phyloP scores from a whole-genome alignment of 2,888 invertebrate species.

The Melolontha melolontha region DNA sequence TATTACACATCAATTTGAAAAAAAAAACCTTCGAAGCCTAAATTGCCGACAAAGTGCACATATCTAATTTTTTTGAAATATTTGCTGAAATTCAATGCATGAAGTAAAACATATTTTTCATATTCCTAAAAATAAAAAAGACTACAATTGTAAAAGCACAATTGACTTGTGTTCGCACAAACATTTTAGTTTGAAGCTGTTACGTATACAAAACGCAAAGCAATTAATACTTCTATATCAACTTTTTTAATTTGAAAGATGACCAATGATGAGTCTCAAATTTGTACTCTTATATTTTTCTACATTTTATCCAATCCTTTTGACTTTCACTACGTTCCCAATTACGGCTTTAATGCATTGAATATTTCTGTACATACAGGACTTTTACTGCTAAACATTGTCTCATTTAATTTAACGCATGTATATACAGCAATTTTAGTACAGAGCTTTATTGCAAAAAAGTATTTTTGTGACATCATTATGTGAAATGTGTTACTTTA shows the following conservation, averaged over 20 bases:
- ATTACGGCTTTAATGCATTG: conserved; percentile 22
- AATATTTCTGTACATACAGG: conserved; percentile 15
- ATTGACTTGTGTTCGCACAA: too few species aligned
- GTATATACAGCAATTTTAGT: conserved; percentile 8
- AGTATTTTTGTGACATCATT: not conserved
- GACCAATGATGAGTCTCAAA: conserved; percentile 34
- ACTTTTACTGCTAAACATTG: not conserved
- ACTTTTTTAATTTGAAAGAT: not conserved
- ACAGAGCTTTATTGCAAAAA: not conserved
- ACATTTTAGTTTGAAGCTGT: too few species aligned
- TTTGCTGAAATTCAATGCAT: too few species aligned
- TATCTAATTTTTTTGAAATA: too few species aligned
- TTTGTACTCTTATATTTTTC: conserved; percentile 15
- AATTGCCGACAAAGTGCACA: too few species aligned
- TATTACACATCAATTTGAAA: conserved; percentile 59
- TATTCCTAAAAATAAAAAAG: too few species aligned
- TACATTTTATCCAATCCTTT: conserved; percentile 13
- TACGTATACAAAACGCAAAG: too few species aligned
- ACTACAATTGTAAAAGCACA: too few species aligned
- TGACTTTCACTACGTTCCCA: conserved; percentile 35
- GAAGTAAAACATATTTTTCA: too few species aligned
- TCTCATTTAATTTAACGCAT: conserved; percentile 2
- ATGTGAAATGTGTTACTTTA: too few species aligned
- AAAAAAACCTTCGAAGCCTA: too few species aligned
- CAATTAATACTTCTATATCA: too few species aligned